Conservation (phyloP, 2,888 invertebrate genomes). For the Lamellibrachia satsuma region DNA sequence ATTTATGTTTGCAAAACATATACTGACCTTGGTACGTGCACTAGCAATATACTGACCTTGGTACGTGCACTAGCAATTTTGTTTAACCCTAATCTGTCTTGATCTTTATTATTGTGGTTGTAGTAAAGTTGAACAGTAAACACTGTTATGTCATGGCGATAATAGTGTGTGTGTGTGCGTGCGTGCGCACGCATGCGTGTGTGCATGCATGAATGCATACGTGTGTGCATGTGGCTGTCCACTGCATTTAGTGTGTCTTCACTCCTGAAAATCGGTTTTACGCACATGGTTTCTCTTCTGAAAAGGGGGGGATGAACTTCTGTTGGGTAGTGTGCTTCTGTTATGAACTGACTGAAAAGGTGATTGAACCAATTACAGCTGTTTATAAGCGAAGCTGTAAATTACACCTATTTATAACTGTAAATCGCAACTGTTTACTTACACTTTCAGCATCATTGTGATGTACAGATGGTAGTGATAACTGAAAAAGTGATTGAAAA, state of each 20-base stretch:
- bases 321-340: too few species aligned
- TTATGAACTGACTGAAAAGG: too few species aligned
- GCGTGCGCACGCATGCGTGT: background rate
- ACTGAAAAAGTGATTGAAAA: background rate
- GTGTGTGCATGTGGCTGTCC: background rate
- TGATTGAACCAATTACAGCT: too few species aligned
- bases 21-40: background rate
- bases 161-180: background rate
- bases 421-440: background rate
- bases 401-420: too few species aligned
- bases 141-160: background rate
- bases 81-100: too few species aligned
- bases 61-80: background rate
- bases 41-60: background rate
- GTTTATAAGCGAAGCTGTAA: too few species aligned
- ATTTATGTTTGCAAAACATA: background rate
- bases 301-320: too few species aligned
- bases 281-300: too few species aligned
- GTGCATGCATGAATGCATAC: background rate
- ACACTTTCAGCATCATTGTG: background rate
- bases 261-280: too few species aligned
- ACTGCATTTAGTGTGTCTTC: too few species aligned
- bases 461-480: background rate
- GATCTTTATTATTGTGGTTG: too few species aligned
- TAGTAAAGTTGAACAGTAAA: background rate